phyloP scores from a whole-genome alignment of 2,888 invertebrate genomes.

The Hirtodrosophila trivittata region DNA sequence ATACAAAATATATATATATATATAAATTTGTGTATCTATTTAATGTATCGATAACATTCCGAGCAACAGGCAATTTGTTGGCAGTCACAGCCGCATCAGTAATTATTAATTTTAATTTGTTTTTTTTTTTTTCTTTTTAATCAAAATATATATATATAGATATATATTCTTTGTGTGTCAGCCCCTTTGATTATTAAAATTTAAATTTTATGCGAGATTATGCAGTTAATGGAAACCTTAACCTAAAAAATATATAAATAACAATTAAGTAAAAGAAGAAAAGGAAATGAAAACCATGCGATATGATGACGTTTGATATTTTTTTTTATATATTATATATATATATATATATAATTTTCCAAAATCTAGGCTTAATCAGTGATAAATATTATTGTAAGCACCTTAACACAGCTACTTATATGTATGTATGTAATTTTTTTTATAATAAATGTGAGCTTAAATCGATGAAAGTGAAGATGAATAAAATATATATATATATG shows the following conservation, averaged over 20 bases:
- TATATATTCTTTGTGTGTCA: too few species aligned
- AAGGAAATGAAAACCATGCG: conserved; percentile 46
- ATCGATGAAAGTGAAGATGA: conserved; percentile 13
- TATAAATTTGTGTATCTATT: conserved; percentile 42
- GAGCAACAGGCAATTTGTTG: conserved; percentile 64
- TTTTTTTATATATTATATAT: conserved; percentile 21
- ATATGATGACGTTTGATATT: conserved; percentile 74
- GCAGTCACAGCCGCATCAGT: conserved; percentile 80
- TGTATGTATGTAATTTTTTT: conserved; percentile 39
- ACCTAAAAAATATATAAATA: conserved; percentile 15
- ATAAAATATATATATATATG: neutral
- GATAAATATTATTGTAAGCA: conserved; percentile 52
- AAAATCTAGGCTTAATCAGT: conserved; percentile 64
- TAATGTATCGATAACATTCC: conserved; percentile 69
- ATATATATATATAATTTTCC: conserved; percentile 19
- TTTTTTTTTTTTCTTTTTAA: conserved; percentile 4
- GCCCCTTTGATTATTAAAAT: neutral
- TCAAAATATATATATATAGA: conserved; percentile 3
- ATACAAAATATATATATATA: conserved; percentile 42
- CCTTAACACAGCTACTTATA: conserved; percentile 26
- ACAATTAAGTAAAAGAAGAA: conserved; percentile 20
- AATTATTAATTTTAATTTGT: conserved; percentile 80
- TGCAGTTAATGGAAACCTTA: conserved; percentile 6
- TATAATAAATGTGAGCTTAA: conserved; percentile 50
- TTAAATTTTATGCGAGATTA: conserved; percentile 41